Base-by-base conservation (phyloP, 2,797 vertebrate species). In the Myotis planiceps region DNA sequence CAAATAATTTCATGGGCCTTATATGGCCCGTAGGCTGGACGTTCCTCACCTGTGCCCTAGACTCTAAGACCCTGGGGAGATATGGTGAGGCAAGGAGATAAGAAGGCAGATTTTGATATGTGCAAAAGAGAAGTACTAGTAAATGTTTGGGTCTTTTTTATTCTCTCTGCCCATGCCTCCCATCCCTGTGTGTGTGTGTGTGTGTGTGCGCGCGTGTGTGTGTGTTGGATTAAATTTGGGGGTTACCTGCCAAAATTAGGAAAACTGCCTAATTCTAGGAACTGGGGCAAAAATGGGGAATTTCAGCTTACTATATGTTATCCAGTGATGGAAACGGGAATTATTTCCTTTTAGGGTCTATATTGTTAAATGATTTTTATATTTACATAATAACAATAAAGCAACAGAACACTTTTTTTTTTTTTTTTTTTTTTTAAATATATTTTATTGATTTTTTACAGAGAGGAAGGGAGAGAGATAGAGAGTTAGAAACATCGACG, bases 181-280 rank as follows among this genome's bases (percentile, higher is more conserved):
- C 27, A 29, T 25, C 13, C 13, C 13, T 2, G 27, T 32, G 0
- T 51, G 19, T 74, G 10, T 53, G 16, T 60, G 3, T 82, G 45
- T 51, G 14, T 78, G 6, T 49, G 10, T 85, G n/a, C n/a, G n/a
- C n/a, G n/a, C n/a, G 7, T 85, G 23, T 55, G 27, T 69, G 16
- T 87, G 42, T 82, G 23, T 49, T 78, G 18, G 5, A 45, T 90
- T 92, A 65, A 68, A 75, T 79, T 94, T 92, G 9, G 27, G 58
- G 21, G 21, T 15, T 66, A 39, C 23, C 12, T 90, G 15, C 51
- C 79, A 34, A 66, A 53, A 18, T 90, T 71, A 42, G n/a, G 42
- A 80, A 92, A 90, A 75, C 53, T 68, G 37, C 5, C 45, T 84
- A 76, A 75, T 88, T 91, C 60, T 80, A 78, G 72, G 21, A 65